Evolutionary conservation across 1,140 invertebrate genomes (phyloP), one percentile per base, ranked within the genome.

Genomic region (Anadara kagoshimensis): DNA sequence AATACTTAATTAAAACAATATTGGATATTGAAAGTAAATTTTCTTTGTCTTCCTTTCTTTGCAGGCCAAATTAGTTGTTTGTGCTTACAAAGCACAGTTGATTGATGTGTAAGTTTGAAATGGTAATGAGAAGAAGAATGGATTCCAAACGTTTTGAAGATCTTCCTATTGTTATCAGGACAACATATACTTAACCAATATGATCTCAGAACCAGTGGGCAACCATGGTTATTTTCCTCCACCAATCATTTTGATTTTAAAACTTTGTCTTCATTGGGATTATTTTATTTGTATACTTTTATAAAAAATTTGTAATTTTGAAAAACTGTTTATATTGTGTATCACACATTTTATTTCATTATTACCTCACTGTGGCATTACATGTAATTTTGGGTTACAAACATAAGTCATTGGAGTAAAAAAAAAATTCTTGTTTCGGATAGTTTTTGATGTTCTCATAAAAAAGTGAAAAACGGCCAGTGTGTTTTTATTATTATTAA

Each of bases 31-130:
- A n/a, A n/a, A 36, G 2, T 36, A 36, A 36, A 36, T 36, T 36
- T 64, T 18, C 20, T 51, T 51, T 41, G 63, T 20, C 49, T n/a
- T 56, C 57, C 10, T 65, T 47, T 45, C 5, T 49, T 73, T 83
- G 43, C 78, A 83, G 81, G 79, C 79, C 22, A 83, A 83, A 61
- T 74, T 83, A 24, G 78, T 83, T 18, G 73, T 83, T 14, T 78
- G 79, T 70, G 81, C 79, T 61, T 83, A 83, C 69, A 83, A 81
- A 70, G 79, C 79, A 18, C 75, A 81, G 65, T 65, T 83, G 14
- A 64, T 79, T 47, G 73, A 75, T 12, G 26, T 44, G 1, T 63
- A 73, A 63, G 29, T 36, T 36, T 3, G 7, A 36, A 36, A 2
- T 36, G 29, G 29, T 36, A 36, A 36, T 36, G 29, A 36, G 29